Conservation (phyloP, 2,113 vertebrate species). For the Pachypanchax playfairii region DNA sequence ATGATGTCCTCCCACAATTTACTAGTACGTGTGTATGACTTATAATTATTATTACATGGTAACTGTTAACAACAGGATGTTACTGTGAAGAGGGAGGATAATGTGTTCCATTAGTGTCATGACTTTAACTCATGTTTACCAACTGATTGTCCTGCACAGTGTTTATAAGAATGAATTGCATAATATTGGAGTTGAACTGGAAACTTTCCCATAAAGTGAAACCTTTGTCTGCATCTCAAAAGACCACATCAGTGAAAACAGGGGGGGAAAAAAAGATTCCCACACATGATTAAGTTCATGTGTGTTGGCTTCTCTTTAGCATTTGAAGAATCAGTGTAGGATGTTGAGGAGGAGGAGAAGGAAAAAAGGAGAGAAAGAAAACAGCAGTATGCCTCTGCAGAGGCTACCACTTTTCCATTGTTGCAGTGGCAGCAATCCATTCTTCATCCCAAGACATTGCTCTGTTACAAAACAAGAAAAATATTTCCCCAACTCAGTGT, state of each 20-base stretch:
- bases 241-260: constrained; percentile 30
- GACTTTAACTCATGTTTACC: constrained; percentile 24
- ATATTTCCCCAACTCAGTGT: constrained; percentile 53
- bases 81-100: background rate
- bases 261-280: constrained; percentile 10
- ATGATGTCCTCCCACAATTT: constrained; percentile 7
- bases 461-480: constrained; percentile 54
- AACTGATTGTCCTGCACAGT: background rate
- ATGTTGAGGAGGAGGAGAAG: constrained; percentile 12
- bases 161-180: constrained; percentile 22
- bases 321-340: constrained; percentile 28
- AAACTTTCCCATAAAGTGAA: constrained; percentile 10
- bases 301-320: constrained; percentile 29
- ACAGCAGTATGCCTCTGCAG: background rate
- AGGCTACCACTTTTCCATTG: constrained; percentile 38
- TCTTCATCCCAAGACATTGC: constrained; percentile 26
- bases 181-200: constrained; percentile 19
- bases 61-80: background rate
- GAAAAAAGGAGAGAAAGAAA: background rate
- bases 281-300: constrained; percentile 33
- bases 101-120: background rate
- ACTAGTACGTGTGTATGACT: background rate
- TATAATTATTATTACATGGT: constrained; percentile 9
- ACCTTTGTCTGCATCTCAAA: constrained; percentile 17
- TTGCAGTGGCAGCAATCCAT: constrained; percentile 20